phyloP scores from a whole-genome alignment of 2,113 vertebrate genomes.

The Ptyas mucosa region DNA sequence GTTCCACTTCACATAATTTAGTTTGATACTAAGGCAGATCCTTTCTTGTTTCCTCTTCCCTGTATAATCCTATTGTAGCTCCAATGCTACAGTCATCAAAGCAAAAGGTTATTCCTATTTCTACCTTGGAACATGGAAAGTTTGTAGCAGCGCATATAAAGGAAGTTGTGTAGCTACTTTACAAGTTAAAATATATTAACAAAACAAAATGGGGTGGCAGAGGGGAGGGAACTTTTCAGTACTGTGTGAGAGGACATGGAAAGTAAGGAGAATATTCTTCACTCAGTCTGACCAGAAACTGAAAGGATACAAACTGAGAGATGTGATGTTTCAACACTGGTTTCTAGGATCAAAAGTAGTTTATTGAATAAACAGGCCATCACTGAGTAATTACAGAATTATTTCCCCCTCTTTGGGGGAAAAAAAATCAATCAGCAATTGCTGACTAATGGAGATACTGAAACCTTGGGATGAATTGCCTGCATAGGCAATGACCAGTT shows the following conservation, averaged over 20 bases:
- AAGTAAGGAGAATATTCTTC: background rate
- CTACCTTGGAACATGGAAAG: background rate
- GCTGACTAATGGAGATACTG: background rate
- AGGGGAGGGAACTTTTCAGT: background rate
- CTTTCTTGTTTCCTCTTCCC: background rate
- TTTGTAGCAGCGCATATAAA: background rate
- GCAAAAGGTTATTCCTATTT: background rate
- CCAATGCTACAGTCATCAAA: background rate
- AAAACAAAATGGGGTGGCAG: background rate
- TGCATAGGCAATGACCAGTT: background rate
- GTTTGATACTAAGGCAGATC: background rate
- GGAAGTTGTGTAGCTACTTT: background rate
- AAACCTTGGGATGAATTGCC: background rate
- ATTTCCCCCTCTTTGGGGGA: background rate
- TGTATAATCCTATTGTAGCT: background rate
- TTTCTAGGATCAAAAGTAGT: background rate
- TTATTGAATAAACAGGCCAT: background rate
- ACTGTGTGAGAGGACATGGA: background rate
- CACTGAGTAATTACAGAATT: background rate
- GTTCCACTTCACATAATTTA: background rate
- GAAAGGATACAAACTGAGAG: background rate
- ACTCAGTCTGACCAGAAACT: background rate
- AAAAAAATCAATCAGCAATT: background rate
- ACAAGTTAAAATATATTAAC: background rate
- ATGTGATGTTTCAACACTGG: background rate